Conservation (phyloP, 2,888 invertebrate species). For the Perizoma flavofasciatum region DNA sequence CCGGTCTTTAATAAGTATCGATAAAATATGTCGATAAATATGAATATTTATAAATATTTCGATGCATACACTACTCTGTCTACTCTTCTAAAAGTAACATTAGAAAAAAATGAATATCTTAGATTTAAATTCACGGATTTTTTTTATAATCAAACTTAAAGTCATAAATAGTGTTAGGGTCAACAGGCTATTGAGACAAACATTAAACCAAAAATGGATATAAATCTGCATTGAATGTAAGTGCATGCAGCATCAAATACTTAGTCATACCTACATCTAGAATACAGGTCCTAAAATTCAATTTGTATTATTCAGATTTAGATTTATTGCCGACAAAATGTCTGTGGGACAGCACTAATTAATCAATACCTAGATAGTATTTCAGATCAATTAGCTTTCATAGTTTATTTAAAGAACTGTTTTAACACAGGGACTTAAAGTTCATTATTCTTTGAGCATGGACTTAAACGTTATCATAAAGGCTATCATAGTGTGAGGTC, state of each 20-base stretch:
- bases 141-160: constrained; percentile 26
- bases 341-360: constrained; percentile 76
- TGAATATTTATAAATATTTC: constrained; percentile 82
- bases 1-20: constrained; percentile 83
- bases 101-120: too few relatives aligned
- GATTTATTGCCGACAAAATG: constrained; percentile 75
- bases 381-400: constrained; percentile 69
- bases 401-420: constrained; percentile 15
- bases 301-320: constrained; percentile 71
- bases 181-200: constrained; percentile 53
- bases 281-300: constrained; percentile 69
- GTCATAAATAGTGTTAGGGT: constrained; percentile 50
- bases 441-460: constrained; percentile 39
- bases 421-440: constrained; percentile 23
- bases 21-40: constrained; percentile 82
- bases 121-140: too few relatives aligned
- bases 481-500: constrained; percentile 71
- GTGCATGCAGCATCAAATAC: constrained; percentile 55
- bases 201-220: constrained; percentile 57
- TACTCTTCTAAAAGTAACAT: constrained; percentile 38
- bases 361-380: constrained; percentile 67
- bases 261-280: constrained; percentile 44
- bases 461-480: constrained; percentile 44
- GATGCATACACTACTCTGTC: constrained; percentile 59
- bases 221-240: constrained; percentile 64